Conservation (phyloP, 2,113 vertebrate genomes). For the Pluvianellus socialis region DNA sequence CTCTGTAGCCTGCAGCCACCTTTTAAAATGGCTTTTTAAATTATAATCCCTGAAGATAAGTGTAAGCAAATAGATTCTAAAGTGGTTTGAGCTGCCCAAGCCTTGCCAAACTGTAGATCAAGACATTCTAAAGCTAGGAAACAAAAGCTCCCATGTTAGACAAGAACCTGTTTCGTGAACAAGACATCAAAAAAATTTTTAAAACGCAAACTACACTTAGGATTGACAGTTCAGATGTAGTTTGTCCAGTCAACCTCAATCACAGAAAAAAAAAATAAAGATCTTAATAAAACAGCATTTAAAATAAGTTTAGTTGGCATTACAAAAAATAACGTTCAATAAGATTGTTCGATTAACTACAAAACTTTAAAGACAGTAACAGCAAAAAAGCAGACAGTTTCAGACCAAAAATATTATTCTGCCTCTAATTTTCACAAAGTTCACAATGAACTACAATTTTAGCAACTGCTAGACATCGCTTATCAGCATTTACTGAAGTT, state of each 20-base stretch:
- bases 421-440: background rate
- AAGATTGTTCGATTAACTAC: background rate
- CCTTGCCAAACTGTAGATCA: background rate
- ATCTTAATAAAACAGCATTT: background rate
- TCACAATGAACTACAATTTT: background rate
- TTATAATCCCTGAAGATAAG: background rate
- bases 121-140: background rate
- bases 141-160: background rate
- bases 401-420: background rate
- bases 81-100: background rate
- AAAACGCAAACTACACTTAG: background rate
- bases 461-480: background rate
- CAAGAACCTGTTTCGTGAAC: background rate
- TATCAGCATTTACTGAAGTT: background rate
- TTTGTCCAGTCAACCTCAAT: background rate
- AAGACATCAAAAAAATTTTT: background rate
- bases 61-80: background rate
- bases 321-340: background rate
- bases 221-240: background rate
- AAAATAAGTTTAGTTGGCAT: background rate
- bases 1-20: background rate
- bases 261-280: background rate
- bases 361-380: background rate
- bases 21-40: background rate
- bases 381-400: background rate